phyloP scores from a whole-genome alignment of 2,888 invertebrate genomes.

The Trileptium ribeirensis region DNA sequence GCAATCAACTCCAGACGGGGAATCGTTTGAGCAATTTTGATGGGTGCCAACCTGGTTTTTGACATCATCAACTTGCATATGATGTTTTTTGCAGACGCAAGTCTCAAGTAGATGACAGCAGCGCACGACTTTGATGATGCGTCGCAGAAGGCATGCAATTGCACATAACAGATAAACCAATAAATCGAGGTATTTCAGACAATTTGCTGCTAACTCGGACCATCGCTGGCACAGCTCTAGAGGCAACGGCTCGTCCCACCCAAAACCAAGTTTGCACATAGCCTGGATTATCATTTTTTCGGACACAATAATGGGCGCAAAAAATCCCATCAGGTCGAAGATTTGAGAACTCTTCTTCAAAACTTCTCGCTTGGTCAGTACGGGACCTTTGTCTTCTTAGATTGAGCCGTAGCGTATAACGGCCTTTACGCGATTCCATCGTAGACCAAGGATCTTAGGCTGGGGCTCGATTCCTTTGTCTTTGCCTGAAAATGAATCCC shows the following conservation, averaged over 20 bases:
- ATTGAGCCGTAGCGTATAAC: neutral
- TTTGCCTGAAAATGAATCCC: neutral
- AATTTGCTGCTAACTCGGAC: neutral
- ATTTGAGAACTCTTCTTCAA: neutral
- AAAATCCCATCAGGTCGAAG: neutral
- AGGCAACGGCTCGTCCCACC: no score
- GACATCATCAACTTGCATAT: neutral
- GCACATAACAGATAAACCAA: neutral
- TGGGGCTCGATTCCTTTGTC: neutral
- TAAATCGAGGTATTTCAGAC: neutral
- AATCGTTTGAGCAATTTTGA: neutral
- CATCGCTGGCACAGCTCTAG: no score
- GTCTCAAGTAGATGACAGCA: neutral
- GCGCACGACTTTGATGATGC: neutral
- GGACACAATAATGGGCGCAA: neutral
- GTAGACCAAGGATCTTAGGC: neutral
- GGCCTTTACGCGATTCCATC: neutral
- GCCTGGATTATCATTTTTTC: neutral
- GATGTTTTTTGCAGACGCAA: neutral
- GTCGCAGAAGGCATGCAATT: neutral
- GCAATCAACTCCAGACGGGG: conserved; percentile 29
- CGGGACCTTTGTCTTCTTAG: neutral
- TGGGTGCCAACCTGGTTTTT: neutral
- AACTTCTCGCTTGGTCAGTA: neutral
- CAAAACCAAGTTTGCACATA: neutral